Evolutionary conservation across 2,888 invertebrate genomes (phyloP).

Genomic region (Escarpia spicata): DNA sequence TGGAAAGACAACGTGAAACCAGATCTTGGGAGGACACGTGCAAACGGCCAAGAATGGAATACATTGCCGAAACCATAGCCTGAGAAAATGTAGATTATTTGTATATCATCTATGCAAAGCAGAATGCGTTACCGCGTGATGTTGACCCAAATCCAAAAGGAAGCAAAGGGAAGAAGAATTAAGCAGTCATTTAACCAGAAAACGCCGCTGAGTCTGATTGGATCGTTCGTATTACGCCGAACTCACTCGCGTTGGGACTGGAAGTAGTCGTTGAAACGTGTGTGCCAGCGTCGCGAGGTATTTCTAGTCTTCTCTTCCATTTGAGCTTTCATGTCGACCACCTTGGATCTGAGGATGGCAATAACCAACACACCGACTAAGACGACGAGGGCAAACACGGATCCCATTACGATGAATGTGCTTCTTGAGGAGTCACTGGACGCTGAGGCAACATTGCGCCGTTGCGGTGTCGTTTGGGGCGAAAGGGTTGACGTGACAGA

Average conservation of each 20-base stretch:
- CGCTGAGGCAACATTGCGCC: background rate
- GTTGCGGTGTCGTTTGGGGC: background rate
- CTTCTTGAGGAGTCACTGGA: background rate
- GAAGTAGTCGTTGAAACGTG: background rate
- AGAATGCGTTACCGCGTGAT: background rate
- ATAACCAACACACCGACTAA: background rate
- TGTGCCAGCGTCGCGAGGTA: background rate
- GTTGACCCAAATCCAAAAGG: background rate
- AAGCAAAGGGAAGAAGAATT: background rate
- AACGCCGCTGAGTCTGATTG: background rate
- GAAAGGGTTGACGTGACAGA: background rate
- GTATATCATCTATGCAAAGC: background rate
- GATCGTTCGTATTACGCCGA: background rate
- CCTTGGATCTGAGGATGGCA: background rate
- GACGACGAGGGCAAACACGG: background rate
- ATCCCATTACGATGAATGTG: background rate
- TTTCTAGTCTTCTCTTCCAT: background rate
- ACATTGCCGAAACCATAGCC: too few species aligned
- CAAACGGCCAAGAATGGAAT: too few species aligned
- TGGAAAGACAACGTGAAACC: too few species aligned
- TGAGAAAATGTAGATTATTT: background rate
- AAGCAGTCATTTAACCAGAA: background rate
- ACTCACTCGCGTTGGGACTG: background rate
- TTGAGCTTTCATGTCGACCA: background rate
- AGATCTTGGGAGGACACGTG: too few species aligned